These are phyloP conservation scores for Pseudomugil tenellus DNA, from an alignment of 2,797 vertebrate genomes.

Conservation along the genomic window DNA sequence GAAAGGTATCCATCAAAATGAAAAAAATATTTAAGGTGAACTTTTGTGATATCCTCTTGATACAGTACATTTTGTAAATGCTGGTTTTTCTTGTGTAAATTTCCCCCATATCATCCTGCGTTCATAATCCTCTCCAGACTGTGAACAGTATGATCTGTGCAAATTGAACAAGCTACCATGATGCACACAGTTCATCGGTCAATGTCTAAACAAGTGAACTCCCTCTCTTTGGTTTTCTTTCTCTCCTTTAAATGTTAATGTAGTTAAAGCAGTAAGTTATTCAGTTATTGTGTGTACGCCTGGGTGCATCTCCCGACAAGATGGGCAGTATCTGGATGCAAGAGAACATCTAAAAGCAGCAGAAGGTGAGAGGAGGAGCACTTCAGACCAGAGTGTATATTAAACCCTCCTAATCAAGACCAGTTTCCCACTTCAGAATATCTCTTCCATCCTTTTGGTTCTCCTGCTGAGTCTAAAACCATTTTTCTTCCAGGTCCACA, in stretches of 20 bases:
- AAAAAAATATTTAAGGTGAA: too few relatives aligned
- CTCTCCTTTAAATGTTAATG: slow-evolving; percentile 69
- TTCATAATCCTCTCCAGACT: background rate
- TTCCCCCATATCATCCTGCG: background rate
- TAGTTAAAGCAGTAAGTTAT: slow-evolving; percentile 66
- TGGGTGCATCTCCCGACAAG: slow-evolving; percentile 27
- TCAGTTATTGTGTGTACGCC: slow-evolving; percentile 60
- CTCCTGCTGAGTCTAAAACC: slow-evolving; percentile 31
- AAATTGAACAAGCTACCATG: background rate
- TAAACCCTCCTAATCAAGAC: slow-evolving; percentile 37
- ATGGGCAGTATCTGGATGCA: slow-evolving; percentile 31
- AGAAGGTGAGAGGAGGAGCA: slow-evolving; percentile 64
- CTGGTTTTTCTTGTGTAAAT: background rate
- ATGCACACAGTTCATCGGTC: slow-evolving; percentile 48
- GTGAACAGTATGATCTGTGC: background rate
- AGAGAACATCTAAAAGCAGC: slow-evolving; percentile 14
- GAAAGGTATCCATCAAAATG: background rate
- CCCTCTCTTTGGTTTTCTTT: slow-evolving; percentile 53
- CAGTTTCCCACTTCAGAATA: slow-evolving; percentile 40
- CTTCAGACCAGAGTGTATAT: slow-evolving; percentile 71
- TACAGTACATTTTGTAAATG: background rate
- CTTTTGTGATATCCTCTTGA: background rate
- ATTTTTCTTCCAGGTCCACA: slow-evolving; percentile 42
- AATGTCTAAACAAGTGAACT: slow-evolving; percentile 45
- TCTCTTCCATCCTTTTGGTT: slow-evolving; percentile 20